Evolutionary conservation across 2,888 invertebrate genomes (phyloP).

Genomic region (Branchipolynoe longqiensis): DNA sequence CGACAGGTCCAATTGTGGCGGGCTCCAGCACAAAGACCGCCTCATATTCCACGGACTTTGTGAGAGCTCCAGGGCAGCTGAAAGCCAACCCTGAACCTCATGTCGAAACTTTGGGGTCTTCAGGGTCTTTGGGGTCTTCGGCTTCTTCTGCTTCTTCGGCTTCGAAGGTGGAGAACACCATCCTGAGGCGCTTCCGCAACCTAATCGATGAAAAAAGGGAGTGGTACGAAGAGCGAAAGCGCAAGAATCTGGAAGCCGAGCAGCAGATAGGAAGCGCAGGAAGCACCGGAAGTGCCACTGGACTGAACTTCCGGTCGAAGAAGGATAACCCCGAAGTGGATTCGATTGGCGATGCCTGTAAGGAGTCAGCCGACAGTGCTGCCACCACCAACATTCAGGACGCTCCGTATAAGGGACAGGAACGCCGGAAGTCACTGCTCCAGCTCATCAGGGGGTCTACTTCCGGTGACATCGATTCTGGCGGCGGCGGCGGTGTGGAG

Average conservation of each 20-base stretch:
- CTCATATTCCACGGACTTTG: too few species aligned
- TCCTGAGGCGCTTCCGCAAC: constrained; percentile 51
- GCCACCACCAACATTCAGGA: too few species aligned
- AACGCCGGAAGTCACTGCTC: constrained; percentile 21
- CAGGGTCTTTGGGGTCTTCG: neutral
- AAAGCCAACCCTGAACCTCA: neutral
- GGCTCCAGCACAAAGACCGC: neutral
- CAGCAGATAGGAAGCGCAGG: too few species aligned
- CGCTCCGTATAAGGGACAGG: neutral
- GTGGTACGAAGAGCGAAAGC: constrained; percentile 59
- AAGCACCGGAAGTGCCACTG: too few species aligned
- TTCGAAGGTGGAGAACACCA: constrained; percentile 49
- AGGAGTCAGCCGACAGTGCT: too few species aligned
- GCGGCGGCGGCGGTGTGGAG: neutral
- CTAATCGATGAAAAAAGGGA: constrained; percentile 62
- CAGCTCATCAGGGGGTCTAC: constrained; percentile 34
- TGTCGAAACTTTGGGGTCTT: neutral
- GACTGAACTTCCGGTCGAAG: neutral
- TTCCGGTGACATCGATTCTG: neutral
- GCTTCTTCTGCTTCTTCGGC: neutral
- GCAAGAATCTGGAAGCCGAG: constrained; percentile 9
- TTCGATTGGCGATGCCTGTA: too few species aligned
- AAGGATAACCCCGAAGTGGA: neutral
- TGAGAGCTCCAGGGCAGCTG: neutral
- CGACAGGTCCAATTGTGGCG: neutral